Evolutionary conservation across 2,888 invertebrate genomes (phyloP).

Genomic region (Drepanosiphum platanoidis): DNA sequence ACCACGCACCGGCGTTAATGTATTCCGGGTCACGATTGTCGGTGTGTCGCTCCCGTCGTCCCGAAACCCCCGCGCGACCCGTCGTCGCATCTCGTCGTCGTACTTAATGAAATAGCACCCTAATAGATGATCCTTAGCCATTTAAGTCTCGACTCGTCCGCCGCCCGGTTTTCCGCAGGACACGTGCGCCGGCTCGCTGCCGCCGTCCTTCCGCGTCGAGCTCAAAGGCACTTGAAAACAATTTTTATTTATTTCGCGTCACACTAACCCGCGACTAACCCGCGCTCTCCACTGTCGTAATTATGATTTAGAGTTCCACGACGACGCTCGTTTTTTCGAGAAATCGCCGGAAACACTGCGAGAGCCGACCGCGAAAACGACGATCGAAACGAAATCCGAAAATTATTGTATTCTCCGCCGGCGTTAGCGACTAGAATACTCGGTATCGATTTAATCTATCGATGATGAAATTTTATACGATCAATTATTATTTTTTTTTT

Average conservation of each 20-base stretch:
- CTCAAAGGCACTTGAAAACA: not conserved
- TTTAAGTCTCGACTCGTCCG: slow-evolving; percentile 19
- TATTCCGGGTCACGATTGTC: slow-evolving; percentile 58
- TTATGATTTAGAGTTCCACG: no score
- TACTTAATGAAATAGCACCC: slow-evolving; percentile 44
- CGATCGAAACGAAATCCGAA: no score
- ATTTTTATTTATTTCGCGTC: not conserved
- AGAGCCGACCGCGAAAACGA: no score
- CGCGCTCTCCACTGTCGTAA: no score
- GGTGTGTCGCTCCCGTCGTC: not conserved
- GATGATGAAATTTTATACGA: no score
- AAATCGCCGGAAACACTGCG: no score
- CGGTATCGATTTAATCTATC: no score
- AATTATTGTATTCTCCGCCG: no score
- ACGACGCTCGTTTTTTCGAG: no score
- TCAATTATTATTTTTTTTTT: no score
- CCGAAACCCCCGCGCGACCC: not conserved
- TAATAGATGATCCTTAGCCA: slow-evolving; percentile 38
- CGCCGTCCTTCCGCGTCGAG: not conserved
- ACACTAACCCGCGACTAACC: no score
- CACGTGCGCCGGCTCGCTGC: not conserved
- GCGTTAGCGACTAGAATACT: no score
- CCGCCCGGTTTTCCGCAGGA: not conserved
- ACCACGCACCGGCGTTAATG: slow-evolving; percentile 34
- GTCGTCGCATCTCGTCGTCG: not conserved